Conservation (phyloP, 2,113 vertebrate genomes). For the Osmerus mordax region DNA sequence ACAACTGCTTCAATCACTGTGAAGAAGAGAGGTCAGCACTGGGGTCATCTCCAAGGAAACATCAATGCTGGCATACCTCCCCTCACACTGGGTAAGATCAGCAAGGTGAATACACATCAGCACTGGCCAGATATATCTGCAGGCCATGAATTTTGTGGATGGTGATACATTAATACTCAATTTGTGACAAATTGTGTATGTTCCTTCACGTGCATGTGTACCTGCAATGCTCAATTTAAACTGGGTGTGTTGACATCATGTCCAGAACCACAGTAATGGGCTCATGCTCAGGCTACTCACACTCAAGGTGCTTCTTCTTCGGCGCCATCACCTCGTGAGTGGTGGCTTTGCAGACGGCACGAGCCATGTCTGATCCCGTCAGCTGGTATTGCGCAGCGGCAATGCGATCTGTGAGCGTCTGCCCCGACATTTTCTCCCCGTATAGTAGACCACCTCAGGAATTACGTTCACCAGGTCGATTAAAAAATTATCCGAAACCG, state of each 20-base stretch:
- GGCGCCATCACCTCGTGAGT: constrained; percentile 98
- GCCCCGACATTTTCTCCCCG: constrained; percentile 92
- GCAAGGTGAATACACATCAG: not conserved
- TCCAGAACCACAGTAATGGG: not conserved
- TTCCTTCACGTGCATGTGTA: not conserved
- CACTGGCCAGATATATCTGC: not conserved
- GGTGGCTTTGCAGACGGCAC: constrained; percentile 96
- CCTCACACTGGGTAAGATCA: constrained; percentile 24
- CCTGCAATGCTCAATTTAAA: not conserved
- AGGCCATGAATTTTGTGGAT: not conserved
- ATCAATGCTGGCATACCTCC: constrained; percentile 40
- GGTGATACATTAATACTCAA: not conserved
- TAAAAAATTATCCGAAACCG: constrained; percentile 26
- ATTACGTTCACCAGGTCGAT: constrained; percentile 35
- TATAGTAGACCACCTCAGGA: constrained; percentile 50
- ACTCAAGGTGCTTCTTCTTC: constrained; percentile 99
- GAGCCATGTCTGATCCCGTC: constrained; percentile 92
- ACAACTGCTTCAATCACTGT: constrained; percentile 9
- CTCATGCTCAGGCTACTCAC: constrained; percentile 72
- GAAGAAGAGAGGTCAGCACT: constrained; percentile 37
- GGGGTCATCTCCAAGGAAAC: constrained; percentile 40
- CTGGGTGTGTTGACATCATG: not conserved
- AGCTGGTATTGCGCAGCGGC: constrained; percentile 97
- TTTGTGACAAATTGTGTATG: not conserved
- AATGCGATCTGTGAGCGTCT: constrained; percentile 97